Evolutionary conservation across 2,797 vertebrate species (phyloP).

Genomic region (Aythya fuligula): DNA sequence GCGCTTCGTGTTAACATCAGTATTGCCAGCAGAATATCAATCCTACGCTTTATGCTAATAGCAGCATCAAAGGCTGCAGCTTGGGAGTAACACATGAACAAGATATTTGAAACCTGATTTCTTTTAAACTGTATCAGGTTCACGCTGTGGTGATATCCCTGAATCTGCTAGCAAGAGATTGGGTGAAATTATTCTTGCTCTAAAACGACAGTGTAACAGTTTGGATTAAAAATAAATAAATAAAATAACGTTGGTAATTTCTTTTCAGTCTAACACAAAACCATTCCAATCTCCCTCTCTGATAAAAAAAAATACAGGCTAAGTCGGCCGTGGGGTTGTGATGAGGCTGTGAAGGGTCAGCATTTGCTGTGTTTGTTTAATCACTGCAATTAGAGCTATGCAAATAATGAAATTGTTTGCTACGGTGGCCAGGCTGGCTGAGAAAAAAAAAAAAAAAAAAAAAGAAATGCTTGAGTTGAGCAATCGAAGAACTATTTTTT

Average conservation of each 20-base stretch:
- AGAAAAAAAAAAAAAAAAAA: not conserved
- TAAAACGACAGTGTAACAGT: conserved; percentile 51
- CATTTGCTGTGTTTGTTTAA: conserved; percentile 55
- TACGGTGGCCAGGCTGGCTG: not conserved
- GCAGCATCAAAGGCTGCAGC: conserved; percentile 27
- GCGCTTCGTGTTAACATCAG: conserved; percentile 34
- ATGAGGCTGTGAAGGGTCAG: conserved; percentile 37
- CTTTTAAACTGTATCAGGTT: conserved; percentile 29
- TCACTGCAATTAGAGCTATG: conserved; percentile 58
- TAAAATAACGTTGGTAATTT: not conserved
- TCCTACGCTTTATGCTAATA: not conserved
- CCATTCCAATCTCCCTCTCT: not conserved
- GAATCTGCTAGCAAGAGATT: conserved; percentile 26
- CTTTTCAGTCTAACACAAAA: conserved; percentile 47
- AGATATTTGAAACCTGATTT: conserved; percentile 55
- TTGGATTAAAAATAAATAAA: not conserved
- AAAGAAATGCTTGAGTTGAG: not conserved
- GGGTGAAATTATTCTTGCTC: conserved; percentile 53
- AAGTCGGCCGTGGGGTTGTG: conserved; percentile 25
- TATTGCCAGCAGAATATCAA: conserved; percentile 55
- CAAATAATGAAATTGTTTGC: conserved; percentile 64
- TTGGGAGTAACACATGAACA: not conserved
- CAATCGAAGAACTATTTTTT: conserved; percentile 8
- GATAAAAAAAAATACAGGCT: conserved; percentile 62
- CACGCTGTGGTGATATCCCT: conserved; percentile 25